Conservation (phyloP, 2,888 invertebrate genomes). For the Trachelus tabidus region DNA sequence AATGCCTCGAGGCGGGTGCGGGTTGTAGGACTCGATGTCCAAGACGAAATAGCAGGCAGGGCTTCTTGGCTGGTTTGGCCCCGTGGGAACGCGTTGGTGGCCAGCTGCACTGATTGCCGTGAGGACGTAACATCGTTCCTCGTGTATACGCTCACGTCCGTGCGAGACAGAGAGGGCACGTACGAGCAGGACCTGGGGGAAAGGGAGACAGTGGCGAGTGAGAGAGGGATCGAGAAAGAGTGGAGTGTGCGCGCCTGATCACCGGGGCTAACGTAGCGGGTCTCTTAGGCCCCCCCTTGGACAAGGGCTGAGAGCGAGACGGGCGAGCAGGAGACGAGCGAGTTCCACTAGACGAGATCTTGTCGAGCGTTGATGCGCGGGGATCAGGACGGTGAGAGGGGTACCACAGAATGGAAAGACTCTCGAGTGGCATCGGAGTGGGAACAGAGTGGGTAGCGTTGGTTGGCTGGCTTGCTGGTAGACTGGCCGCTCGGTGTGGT, state of each 20-base stretch:
- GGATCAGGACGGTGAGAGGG: slow-evolving; percentile 8
- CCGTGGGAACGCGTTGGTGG: slow-evolving; percentile 65
- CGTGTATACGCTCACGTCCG: slow-evolving; percentile 34
- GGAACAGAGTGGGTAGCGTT: background rate
- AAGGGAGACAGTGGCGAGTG: slow-evolving; percentile 2
- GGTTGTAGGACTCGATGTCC: background rate
- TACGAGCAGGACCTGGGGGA: background rate
- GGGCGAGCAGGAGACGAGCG: slow-evolving; percentile 15
- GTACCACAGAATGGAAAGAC: background rate
- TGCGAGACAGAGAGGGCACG: slow-evolving; percentile 17
- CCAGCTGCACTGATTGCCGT: slow-evolving; percentile 63
- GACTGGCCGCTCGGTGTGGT: background rate
- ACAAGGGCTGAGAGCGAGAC: slow-evolving; percentile 1
- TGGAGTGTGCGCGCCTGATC: background rate
- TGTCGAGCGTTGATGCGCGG: slow-evolving; percentile 2
- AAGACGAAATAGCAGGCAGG: background rate
- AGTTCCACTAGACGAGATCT: slow-evolving; percentile 5
- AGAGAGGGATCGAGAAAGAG: slow-evolving; percentile 6
- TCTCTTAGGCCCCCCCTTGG: background rate
- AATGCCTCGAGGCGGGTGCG: background rate
- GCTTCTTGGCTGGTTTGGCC: slow-evolving; percentile 50
- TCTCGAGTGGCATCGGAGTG: background rate
- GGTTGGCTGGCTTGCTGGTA: background rate
- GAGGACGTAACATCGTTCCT: slow-evolving; percentile 53
- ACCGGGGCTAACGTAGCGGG: background rate